phyloP scores from a whole-genome alignment of 2,797 vertebrate species.

The Iguana delicatissima region DNA sequence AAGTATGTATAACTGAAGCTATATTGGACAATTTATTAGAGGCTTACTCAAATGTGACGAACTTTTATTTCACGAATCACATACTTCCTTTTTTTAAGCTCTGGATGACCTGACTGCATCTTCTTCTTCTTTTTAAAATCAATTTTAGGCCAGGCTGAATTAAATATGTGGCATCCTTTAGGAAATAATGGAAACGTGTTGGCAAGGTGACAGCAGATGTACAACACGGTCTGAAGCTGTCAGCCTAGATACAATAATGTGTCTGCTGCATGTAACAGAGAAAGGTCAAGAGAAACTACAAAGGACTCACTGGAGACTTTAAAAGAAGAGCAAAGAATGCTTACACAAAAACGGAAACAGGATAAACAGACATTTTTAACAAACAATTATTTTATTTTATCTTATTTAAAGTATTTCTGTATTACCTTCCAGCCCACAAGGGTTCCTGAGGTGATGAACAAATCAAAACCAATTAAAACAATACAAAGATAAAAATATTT shows the following conservation, averaged over 20 bases:
- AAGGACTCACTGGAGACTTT: conserved; percentile 34
- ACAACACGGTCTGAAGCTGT: conserved; percentile 56
- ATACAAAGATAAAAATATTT: too few relatives aligned
- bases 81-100: conserved; percentile 3
- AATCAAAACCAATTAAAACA: too few relatives aligned
- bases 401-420: not conserved
- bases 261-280: conserved; percentile 57
- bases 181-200: conserved; percentile 59
- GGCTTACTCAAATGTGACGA: not conserved
- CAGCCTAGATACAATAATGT: conserved; percentile 42
- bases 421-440: too few relatives aligned
- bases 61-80: not conserved
- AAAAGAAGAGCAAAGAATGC: conserved; percentile 30
- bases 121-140: conserved; percentile 40
- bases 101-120: conserved; percentile 53
- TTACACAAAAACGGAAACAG: conserved; percentile 31
- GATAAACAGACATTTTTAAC: not conserved
- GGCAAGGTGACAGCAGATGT: conserved; percentile 55
- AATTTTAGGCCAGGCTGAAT: conserved; percentile 40
- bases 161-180: conserved; percentile 37
- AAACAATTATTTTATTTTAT: not conserved
- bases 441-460: too few relatives aligned
- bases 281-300: conserved; percentile 59
- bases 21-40: not conserved
- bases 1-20: not conserved